Percentiles rank a stretch among this genome's conserved stretches.
Evolutionary conservation across 2,888 invertebrate species (phyloP).

Genomic region (Cyrtodaria siliqua): DNA sequence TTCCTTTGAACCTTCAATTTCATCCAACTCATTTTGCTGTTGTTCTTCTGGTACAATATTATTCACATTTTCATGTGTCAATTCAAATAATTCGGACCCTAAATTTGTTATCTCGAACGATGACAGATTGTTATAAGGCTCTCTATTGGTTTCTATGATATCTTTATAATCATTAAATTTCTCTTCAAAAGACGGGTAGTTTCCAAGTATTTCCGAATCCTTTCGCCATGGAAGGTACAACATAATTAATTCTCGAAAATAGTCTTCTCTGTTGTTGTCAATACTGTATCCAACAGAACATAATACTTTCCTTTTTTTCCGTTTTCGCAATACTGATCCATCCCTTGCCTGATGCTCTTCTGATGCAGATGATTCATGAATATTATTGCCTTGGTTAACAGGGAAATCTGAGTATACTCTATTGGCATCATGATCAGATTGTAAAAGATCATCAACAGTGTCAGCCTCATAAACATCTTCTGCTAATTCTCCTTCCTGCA

Average conservation of each 20-base stretch:
- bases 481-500: conserved; percentile 27
- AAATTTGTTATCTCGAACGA: neutral
- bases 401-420: conserved; percentile 18
- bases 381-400: no score
- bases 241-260: conserved; percentile 61
- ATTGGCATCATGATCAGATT: neutral
- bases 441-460: conserved; percentile 36
- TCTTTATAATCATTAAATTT: conserved; percentile 11
- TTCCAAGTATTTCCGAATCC: conserved; percentile 52
- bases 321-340: conserved; percentile 17
- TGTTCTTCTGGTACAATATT: conserved; percentile 15
- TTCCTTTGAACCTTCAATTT: conserved; percentile 20
- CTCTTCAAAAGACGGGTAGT: conserved; percentile 31
- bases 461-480: conserved; percentile 31
- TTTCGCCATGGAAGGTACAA: conserved; percentile 75
- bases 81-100: no score
- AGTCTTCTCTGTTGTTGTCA: conserved; percentile 58
- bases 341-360: no score
- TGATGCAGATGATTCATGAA: no score
- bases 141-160: conserved; percentile 15
- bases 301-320: conserved; percentile 33
- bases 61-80: neutral
- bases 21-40: conserved; percentile 13
- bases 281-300: conserved; percentile 36
- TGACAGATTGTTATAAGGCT: conserved; percentile 14